Conservation (phyloP, 2,113 vertebrate genomes). For the Myrmecophaga tridactyla region DNA sequence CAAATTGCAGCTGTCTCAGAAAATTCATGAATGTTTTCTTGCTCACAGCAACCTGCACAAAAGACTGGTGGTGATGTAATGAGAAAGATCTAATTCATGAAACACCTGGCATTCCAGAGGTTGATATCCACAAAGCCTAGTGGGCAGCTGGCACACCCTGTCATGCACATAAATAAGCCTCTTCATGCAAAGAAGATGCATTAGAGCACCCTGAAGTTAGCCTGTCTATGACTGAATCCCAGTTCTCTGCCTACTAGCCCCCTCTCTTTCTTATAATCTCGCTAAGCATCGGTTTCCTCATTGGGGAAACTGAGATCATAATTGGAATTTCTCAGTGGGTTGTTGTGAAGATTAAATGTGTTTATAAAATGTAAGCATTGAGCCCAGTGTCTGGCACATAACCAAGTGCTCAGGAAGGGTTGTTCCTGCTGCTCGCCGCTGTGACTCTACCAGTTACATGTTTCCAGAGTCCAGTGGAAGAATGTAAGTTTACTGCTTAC, state of each 20-base stretch:
- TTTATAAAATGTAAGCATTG: neutral
- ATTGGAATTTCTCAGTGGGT: neutral
- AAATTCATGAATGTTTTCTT: conserved; percentile 20
- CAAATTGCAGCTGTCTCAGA: conserved; percentile 30
- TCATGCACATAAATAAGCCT: neutral
- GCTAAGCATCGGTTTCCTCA: neutral
- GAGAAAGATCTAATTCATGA: conserved; percentile 38
- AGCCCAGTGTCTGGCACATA: neutral
- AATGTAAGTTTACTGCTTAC: neutral
- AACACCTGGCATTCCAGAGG: conserved; percentile 19
- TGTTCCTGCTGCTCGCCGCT: neutral
- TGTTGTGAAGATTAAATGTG: neutral
- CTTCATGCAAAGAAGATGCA: neutral
- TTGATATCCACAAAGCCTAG: neutral
- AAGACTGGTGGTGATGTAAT: neutral
- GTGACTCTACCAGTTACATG: rapidly evolving
- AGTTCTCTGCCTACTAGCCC: neutral
- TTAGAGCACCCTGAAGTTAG: neutral
- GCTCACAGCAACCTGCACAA: neutral
- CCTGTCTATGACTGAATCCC: neutral
- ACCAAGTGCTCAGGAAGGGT: neutral
- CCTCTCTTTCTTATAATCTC: neutral
- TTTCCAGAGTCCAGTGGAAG: neutral
- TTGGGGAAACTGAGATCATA: neutral
- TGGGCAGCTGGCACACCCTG: neutral